Percentiles rank a stretch among this genome's conserved stretches.
Conservation (phyloP, 2,888 invertebrate genomes). For the Agonopterix heracliana region DNA sequence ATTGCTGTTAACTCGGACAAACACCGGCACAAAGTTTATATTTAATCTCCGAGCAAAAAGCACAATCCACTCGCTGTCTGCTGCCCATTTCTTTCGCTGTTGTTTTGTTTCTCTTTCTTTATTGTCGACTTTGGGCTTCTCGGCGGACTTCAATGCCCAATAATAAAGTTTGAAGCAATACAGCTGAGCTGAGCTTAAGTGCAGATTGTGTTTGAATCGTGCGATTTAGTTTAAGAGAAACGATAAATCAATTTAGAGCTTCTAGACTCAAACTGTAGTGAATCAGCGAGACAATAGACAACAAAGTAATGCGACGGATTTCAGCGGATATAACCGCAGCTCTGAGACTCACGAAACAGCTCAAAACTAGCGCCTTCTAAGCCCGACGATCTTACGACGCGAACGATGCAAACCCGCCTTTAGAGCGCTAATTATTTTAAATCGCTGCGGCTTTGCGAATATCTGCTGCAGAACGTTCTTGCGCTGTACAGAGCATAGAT, state of each 20-base stretch:
- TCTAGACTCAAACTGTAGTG: too few relatives aligned
- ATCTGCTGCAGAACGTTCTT: conserved; percentile 31
- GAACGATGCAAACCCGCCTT: conserved; percentile 36
- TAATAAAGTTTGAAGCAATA: too few relatives aligned
- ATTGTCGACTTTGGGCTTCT: background rate
- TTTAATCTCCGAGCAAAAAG: conserved; percentile 50
- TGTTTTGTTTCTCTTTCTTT: background rate
- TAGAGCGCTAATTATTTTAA: conserved; percentile 60
- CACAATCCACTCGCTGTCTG: conserved; percentile 21
- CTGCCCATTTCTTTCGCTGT: background rate
- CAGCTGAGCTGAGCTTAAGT: too few relatives aligned
- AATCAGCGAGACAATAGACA: too few relatives aligned
- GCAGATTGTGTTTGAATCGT: too few relatives aligned
- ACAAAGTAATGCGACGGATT: background rate
- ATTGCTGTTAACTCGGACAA: conserved; percentile 30
- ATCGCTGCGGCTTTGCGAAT: conserved; percentile 39
- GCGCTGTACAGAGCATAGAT: conserved; percentile 15
- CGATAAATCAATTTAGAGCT: too few relatives aligned
- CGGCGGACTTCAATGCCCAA: too few relatives aligned
- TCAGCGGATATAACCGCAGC: conserved; percentile 2
- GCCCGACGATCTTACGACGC: conserved; percentile 25
- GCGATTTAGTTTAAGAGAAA: too few relatives aligned
- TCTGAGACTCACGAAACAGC: conserved; percentile 11
- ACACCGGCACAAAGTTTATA: conserved; percentile 39
- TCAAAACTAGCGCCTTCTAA: conserved; percentile 20